phyloP scores from a whole-genome alignment of 2,888 invertebrate genomes.

The Sialis fuliginosa region DNA sequence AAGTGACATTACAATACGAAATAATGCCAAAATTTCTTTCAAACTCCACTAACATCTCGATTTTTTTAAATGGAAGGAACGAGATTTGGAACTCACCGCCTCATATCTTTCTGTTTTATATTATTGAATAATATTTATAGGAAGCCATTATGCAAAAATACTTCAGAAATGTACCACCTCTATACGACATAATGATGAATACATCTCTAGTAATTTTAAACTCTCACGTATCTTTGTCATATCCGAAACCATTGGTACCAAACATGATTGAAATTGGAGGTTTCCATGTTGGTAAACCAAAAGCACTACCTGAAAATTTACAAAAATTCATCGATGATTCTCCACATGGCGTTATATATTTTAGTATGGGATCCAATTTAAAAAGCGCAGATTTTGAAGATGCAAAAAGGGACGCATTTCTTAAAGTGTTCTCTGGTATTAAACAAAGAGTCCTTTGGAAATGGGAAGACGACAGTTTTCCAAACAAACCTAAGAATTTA shows the following conservation, averaged over 20 bases:
- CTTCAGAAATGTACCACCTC: constrained; percentile 14
- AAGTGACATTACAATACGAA: too few relatives aligned
- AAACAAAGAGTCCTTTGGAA: constrained; percentile 51
- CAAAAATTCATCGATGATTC: constrained; percentile 31
- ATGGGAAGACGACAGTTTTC: constrained; percentile 41
- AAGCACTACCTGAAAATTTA: constrained; percentile 24
- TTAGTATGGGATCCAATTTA: constrained; percentile 41
- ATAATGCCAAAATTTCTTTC: too few relatives aligned
- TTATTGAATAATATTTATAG: background rate
- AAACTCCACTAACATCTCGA: too few relatives aligned
- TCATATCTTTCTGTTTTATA: too few relatives aligned
- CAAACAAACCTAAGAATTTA: constrained; percentile 36
- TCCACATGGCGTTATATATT: constrained; percentile 33
- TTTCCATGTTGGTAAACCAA: constrained; percentile 22
- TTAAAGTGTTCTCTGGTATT: constrained; percentile 34
- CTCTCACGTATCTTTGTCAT: constrained; percentile 30
- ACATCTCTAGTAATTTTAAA: constrained; percentile 29
- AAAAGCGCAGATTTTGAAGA: constrained; percentile 31
- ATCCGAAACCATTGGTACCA: constrained; percentile 30
- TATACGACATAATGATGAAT: constrained; percentile 16
- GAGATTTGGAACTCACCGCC: too few relatives aligned
- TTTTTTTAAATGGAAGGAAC: too few relatives aligned
- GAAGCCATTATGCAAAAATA: constrained; percentile 10
- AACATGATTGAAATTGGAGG: constrained; percentile 39
- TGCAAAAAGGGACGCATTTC: constrained; percentile 30